A percentile compares a stretch with the other conserved stretches of the same genome.
Evolutionary conservation across 2,113 vertebrate species (phyloP).

Genomic region (Silurus glanis): DNA sequence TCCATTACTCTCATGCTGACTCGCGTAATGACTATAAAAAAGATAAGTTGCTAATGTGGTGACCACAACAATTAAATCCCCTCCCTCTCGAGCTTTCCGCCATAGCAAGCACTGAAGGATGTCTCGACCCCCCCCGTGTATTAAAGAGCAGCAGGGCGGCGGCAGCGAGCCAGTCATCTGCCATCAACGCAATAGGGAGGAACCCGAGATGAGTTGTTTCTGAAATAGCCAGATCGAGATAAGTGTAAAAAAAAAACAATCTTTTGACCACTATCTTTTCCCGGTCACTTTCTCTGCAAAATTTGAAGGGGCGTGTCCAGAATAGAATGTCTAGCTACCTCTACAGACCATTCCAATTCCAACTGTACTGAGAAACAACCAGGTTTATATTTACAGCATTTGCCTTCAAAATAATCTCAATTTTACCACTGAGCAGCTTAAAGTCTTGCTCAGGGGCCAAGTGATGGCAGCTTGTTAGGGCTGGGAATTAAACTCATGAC

Average conservation of each 20-base stretch:
- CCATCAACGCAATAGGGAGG: background rate
- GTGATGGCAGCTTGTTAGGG: no score
- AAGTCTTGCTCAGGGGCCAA: no score
- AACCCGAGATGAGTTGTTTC: background rate
- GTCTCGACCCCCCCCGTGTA: conserved; percentile 4
- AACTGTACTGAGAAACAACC: no score
- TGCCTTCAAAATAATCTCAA: no score
- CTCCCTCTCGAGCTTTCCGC: conserved; percentile 21
- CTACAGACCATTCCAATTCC: no score
- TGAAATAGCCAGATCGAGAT: background rate
- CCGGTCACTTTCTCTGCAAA: background rate
- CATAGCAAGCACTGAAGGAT: background rate
- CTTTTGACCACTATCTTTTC: background rate
- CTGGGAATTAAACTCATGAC: no score
- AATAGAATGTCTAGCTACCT: no score
- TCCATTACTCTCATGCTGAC: conserved; percentile 51
- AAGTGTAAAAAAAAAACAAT: background rate
- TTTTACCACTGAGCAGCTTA: no score
- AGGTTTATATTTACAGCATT: no score
- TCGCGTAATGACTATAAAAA: conserved; percentile 46
- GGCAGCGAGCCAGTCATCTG: background rate
- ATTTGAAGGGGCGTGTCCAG: no score
- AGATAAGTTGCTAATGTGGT: conserved; percentile 41
- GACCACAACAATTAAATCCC: conserved; percentile 44
- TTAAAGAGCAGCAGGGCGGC: conserved; percentile 16